These are phyloP conservation scores for Oryzias woworae DNA, from an alignment of 2,113 vertebrate genomes.

Conservation along the genomic window DNA sequence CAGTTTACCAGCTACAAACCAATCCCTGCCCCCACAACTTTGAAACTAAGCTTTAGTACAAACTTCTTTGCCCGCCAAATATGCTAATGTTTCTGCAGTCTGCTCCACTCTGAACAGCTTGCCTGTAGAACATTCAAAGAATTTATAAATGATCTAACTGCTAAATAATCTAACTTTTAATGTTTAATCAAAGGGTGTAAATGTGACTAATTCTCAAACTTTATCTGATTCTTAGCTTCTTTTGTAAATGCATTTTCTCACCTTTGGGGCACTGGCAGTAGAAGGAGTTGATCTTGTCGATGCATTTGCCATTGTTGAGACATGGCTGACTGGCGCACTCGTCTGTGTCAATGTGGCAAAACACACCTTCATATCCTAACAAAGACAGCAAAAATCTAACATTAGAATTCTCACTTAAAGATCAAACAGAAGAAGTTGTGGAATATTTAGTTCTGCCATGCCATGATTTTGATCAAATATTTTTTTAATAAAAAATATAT, in stretches of 20 bases:
- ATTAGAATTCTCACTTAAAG: neutral
- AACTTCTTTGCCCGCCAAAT: conserved; percentile 64
- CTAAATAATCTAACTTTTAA: too few relatives aligned
- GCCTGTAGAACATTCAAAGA: conserved; percentile 3
- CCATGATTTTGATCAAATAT: too few relatives aligned
- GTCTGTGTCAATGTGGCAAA: conserved; percentile 91
- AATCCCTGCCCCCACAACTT: conserved; percentile 62
- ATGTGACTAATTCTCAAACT: neutral
- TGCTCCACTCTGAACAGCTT: conserved; percentile 17
- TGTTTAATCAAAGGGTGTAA: conserved; percentile 5
- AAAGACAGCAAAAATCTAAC: neutral
- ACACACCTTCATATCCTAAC: conserved; percentile 90
- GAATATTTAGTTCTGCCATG: too few relatives aligned
- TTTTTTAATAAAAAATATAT: too few relatives aligned
- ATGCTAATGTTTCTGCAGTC: conserved; percentile 57
- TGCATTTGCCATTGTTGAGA: conserved; percentile 88
- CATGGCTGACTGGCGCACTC: conserved; percentile 94
- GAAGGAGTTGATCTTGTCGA: conserved; percentile 96
- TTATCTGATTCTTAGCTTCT: neutral
- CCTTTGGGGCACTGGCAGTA: conserved; percentile 91
- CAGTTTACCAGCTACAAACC: conserved; percentile 58
- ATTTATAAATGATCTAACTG: too few relatives aligned
- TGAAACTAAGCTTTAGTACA: conserved; percentile 71
- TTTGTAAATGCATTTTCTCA: conserved; percentile 53
- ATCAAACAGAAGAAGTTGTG: neutral